Conservation (phyloP, 2,797 vertebrate species). For the Hylomyscus alleni region DNA sequence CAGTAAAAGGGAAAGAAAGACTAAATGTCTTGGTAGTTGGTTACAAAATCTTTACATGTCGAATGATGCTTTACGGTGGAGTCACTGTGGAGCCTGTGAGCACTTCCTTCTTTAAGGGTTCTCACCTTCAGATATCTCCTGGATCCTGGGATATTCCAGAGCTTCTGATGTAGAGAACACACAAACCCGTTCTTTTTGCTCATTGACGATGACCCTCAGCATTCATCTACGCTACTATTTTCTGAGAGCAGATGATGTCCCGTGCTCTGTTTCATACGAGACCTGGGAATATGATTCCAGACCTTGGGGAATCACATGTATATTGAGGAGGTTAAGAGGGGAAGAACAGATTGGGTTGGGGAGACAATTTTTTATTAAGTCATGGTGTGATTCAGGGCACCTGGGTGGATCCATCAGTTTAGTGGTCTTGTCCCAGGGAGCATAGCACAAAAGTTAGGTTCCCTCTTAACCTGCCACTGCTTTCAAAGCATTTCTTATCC, state of each 20-base stretch:
- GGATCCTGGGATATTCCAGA: neutral
- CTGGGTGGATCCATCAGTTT: neutral
- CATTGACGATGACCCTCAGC: neutral
- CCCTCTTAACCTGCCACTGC: neutral
- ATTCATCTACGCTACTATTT: slow-evolving; percentile 12
- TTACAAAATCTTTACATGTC: neutral
- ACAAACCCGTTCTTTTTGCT: neutral
- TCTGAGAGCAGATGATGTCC: neutral
- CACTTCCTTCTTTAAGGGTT: neutral
- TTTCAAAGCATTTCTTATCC: neutral
- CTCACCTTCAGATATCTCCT: neutral
- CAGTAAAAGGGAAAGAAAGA: neutral
- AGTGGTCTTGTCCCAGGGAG: neutral
- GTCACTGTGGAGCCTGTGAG: neutral
- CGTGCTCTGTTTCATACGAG: neutral
- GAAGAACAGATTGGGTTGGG: neutral
- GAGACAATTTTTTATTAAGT: neutral
- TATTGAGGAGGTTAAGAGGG: neutral
- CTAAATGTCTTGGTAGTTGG: neutral
- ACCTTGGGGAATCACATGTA: neutral
- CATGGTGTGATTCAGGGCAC: neutral
- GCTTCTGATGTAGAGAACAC: neutral
- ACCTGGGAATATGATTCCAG: neutral
- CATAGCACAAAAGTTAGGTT: neutral
- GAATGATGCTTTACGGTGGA: neutral